Evolutionary conservation across 1,140 invertebrate species (phyloP), one percentile per base, ranked within the genome.

Genomic region (Sycophaga agraensis): DNA sequence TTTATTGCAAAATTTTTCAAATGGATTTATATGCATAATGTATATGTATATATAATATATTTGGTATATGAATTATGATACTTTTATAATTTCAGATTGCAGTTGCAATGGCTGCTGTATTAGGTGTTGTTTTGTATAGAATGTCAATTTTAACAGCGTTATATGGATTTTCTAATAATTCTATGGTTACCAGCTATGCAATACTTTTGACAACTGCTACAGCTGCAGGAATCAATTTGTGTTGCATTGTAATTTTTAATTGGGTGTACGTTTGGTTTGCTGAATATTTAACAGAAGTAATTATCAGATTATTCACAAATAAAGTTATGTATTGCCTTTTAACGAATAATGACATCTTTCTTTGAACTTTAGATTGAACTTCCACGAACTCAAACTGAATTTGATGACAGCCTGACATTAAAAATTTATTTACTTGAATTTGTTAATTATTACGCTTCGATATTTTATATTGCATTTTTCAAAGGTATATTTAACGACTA

Each of bases 381-480:
- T 67, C 87, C 93, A 54, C 83, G 96, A 45, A 99, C 96, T 0
- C 95, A 98, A 82, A 96, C 92, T 0, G 94, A 98, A 79, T 99
- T 96, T 80, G 96, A 99, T 72, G 94, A 98, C 72, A 95, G 92
- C 19, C 79, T 98, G 17, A 98, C 94, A 0, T 82, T 99, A 14
- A 99, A 98, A 84, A 97, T 98, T 67, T 99, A 98, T 77, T 76
- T 98, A 4, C 84, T 99, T 21, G 94, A 98, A 81, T 98, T 98
- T 82, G 92, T 99, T 19, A 99, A 99, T 77, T 98, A 97, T 77
- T 99, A 98, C 79, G 92, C 95, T 14, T 96, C 94, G 1, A 96
- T 98, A 74, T 96, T 99, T 82, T 99, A 99, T 73, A 96, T 99
- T 68, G 96, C 96, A 0, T 98, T 99, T 82, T 91, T 97, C 69